These are phyloP conservation scores for Anticlea derivata DNA, from an alignment of 2,888 invertebrate genomes.

Conservation along the genomic window DNA sequence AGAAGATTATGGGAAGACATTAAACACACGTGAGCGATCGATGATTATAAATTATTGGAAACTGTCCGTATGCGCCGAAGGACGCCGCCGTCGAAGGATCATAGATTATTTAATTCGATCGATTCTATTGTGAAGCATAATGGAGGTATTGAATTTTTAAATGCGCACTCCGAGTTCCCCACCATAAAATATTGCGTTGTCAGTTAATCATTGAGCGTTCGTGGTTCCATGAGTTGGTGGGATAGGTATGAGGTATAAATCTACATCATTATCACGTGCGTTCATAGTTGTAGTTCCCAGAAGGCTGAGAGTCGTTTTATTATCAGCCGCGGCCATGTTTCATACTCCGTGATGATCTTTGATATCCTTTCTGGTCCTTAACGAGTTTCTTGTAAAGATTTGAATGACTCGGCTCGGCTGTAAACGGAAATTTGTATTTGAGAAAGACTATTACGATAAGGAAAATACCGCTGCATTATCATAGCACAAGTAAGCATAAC, in stretches of 20 bases:
- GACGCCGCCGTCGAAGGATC: conserved; percentile 34
- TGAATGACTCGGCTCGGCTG: conserved; percentile 32
- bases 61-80: conserved; percentile 26
- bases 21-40: conserved; percentile 31
- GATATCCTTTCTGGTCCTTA: conserved; percentile 65
- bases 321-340: conserved; percentile 57
- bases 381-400: conserved; percentile 48
- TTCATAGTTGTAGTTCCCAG: conserved; percentile 58
- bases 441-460: too few relatives aligned
- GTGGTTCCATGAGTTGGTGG: not conserved
- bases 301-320: conserved; percentile 63
- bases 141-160: conserved; percentile 52
- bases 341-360: conserved; percentile 64
- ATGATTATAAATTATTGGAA: conserved; percentile 31
- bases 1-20: conserved; percentile 37
- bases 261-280: conserved; percentile 42
- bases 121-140: conserved; percentile 49
- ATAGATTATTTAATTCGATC: conserved; percentile 56
- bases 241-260: conserved; percentile 31
- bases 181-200: conserved; percentile 45
- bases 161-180: conserved; percentile 40
- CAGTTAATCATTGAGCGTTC: conserved; percentile 33
- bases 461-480: too few relatives aligned
- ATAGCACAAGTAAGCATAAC: too few relatives aligned
- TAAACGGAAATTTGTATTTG: conserved; percentile 28